Percentiles rank a stretch among this genome's conserved stretches.
phyloP scores from a whole-genome alignment of 2,797 vertebrate genomes.

The Parambassis ranga region DNA sequence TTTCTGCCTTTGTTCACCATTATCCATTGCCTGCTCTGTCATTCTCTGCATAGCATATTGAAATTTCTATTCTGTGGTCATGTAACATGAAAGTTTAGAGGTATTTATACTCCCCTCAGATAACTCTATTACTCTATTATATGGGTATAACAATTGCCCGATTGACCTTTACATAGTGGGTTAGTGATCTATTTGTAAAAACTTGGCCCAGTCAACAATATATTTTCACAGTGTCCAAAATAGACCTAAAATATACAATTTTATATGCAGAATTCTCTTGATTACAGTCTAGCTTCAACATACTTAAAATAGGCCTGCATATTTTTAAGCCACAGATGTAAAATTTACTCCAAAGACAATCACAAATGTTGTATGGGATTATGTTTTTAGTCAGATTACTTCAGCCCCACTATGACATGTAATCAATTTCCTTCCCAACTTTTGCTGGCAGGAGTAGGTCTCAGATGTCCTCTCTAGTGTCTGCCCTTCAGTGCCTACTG shows the following conservation, averaged over 20 bases:
- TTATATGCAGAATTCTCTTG: background rate
- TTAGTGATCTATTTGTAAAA: too few relatives aligned
- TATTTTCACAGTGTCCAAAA: background rate
- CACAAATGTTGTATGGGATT: conserved; percentile 17
- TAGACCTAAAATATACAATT: background rate
- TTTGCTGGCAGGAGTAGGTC: conserved; percentile 38
- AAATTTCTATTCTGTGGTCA: too few relatives aligned
- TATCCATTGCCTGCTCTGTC: too few relatives aligned
- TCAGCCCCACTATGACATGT: conserved; percentile 15
- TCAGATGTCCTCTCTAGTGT: conserved; percentile 31
- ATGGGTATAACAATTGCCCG: too few relatives aligned
- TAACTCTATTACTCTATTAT: too few relatives aligned
- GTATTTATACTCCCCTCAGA: too few relatives aligned
- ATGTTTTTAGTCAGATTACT: conserved; percentile 35
- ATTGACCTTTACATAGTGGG: too few relatives aligned
- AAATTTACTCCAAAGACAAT: background rate
- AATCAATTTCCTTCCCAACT: conserved; percentile 47
- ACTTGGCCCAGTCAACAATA: background rate
- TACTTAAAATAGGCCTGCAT: background rate
- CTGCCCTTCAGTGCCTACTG: conserved; percentile 58
- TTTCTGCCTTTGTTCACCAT: too few relatives aligned
- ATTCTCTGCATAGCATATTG: too few relatives aligned
- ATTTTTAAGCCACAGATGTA: background rate
- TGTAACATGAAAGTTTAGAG: too few relatives aligned
- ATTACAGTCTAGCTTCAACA: background rate